These are phyloP conservation scores for Isurus oxyrinchus DNA, from an alignment of 2,113 vertebrate genomes.

Conservation along the genomic window DNA sequence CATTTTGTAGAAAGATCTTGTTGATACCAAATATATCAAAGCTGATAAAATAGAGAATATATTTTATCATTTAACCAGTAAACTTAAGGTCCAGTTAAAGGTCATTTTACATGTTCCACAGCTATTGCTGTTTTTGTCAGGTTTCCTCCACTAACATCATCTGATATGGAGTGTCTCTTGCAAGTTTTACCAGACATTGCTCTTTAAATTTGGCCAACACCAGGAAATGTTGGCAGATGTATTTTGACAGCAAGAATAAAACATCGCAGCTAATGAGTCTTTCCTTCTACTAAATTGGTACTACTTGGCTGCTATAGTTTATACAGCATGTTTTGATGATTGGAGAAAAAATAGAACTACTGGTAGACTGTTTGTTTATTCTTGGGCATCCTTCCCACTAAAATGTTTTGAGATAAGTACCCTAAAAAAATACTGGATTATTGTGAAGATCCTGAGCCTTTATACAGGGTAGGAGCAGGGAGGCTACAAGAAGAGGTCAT, in stretches of 20 bases:
- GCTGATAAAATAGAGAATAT: neutral
- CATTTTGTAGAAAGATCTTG: neutral
- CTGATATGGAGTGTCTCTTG: neutral
- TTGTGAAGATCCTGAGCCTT: neutral
- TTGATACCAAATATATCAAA: neutral
- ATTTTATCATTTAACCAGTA: neutral
- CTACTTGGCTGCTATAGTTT: neutral
- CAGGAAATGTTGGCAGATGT: neutral
- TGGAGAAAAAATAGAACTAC: neutral
- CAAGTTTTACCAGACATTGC: neutral
- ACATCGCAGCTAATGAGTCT: neutral
- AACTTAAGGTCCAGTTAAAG: neutral
- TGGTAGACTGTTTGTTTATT: neutral
- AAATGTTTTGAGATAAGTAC: neutral
- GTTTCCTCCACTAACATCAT: neutral
- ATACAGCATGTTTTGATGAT: neutral
- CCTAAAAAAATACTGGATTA: neutral
- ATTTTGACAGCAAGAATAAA: neutral
- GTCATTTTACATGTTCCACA: neutral
- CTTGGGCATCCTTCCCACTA: neutral
- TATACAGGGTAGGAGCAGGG: neutral
- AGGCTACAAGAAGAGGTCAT: neutral
- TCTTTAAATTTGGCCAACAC: neutral
- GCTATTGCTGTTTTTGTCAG: neutral
- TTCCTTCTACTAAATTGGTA: neutral